phyloP scores from a whole-genome alignment of 2,113 vertebrate species.

The Hydrolagus affinis region DNA sequence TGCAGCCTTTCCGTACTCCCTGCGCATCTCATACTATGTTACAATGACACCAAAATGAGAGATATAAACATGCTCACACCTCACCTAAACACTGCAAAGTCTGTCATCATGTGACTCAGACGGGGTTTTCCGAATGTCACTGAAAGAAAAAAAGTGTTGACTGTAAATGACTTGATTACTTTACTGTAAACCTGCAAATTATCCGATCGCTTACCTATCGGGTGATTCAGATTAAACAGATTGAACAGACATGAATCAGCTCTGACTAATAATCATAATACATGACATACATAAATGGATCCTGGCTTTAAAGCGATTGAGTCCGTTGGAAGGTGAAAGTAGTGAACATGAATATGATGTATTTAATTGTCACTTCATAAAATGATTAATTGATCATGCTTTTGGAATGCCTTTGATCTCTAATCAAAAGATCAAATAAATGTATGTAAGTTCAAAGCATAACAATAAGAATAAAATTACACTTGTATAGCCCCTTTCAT shows the following conservation, averaged over 20 bases:
- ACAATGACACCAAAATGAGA: not conserved
- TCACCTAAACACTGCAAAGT: no score
- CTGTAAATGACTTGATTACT: constrained; percentile 4
- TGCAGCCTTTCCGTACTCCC: not conserved
- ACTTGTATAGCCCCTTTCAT: no score
- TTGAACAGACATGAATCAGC: not conserved
- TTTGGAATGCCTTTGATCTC: no score
- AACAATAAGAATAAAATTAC: no score
- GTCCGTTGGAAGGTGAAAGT: not conserved
- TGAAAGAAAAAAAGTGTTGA: not conserved
- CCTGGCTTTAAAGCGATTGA: not conserved
- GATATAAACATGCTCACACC: no score
- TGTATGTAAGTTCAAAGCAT: no score
- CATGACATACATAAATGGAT: not conserved
- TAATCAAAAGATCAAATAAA: no score
- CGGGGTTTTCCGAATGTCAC: constrained; percentile 2
- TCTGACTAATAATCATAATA: not conserved
- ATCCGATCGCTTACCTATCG: not conserved
- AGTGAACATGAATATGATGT: not conserved
- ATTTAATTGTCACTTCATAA: not conserved
- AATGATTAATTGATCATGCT: not conserved
- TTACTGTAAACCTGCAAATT: not conserved
- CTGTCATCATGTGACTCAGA: not conserved
- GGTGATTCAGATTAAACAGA: not conserved
- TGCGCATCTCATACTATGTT: not conserved